A percentile compares a stretch with the other conserved stretches of the same genome.
Evolutionary conservation across 2,888 invertebrate genomes (phyloP).

Genomic region (Enoplolaimus lenunculus): DNA sequence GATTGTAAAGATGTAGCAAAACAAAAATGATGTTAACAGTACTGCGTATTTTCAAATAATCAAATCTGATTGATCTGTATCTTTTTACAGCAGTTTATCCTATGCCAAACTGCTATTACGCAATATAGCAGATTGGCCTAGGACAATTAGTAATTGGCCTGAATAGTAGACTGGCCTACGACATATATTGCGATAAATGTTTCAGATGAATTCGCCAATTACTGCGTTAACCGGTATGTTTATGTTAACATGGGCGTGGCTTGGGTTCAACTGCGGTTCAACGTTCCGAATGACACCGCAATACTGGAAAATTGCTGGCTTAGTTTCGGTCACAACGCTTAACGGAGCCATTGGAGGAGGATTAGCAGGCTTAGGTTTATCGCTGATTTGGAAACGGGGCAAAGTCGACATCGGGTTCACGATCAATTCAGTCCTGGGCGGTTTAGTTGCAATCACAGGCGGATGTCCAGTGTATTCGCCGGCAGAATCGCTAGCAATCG

Average conservation of each 20-base stretch:
- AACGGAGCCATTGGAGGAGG: slow-evolving; percentile 63
- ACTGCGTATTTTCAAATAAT: too few relatives aligned
- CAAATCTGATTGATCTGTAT: too few relatives aligned
- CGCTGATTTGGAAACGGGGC: slow-evolving; percentile 28
- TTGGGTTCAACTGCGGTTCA: slow-evolving; percentile 17
- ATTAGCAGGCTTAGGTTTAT: slow-evolving; percentile 22
- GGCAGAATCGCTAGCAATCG: slow-evolving; percentile 37
- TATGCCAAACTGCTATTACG: too few relatives aligned
- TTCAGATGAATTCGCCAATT: slow-evolving; percentile 10
- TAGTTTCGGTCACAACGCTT: slow-evolving; percentile 73
- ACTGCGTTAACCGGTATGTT: slow-evolving; percentile 19
- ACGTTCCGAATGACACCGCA: not conserved
- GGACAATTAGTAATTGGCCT: too few relatives aligned
- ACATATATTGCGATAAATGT: too few relatives aligned
- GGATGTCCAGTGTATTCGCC: slow-evolving; percentile 36
- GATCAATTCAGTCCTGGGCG: slow-evolving; percentile 38
- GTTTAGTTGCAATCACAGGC: slow-evolving; percentile 40
- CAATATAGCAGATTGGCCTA: too few relatives aligned
- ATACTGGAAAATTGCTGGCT: slow-evolving; percentile 27
- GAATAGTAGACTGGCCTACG: too few relatives aligned
- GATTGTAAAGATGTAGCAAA: too few relatives aligned
- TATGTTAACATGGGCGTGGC: slow-evolving; percentile 9
- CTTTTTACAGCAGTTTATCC: too few relatives aligned
- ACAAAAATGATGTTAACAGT: too few relatives aligned
- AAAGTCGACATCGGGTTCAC: slow-evolving; percentile 36